Evolutionary conservation across 2,797 vertebrate species (phyloP).

Genomic region (Chiroxiphia lanceolata): DNA sequence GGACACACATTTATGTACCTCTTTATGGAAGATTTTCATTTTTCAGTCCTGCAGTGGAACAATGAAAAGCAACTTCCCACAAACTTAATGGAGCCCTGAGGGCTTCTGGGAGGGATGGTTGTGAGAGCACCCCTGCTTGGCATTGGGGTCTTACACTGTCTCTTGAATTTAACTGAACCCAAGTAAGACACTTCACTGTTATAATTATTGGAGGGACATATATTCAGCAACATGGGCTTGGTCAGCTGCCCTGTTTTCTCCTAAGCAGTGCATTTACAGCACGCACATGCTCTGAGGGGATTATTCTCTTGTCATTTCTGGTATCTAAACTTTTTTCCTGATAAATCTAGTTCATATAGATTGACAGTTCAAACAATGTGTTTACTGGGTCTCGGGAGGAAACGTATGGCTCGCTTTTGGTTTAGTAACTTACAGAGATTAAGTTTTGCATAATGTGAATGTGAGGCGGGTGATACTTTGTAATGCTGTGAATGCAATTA

Average conservation of each 20-base stretch:
- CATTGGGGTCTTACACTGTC: not conserved
- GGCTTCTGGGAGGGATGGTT: not conserved
- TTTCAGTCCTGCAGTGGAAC: not conserved
- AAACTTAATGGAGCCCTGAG: not conserved
- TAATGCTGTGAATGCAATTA: slow-evolving; percentile 69
- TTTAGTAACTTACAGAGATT: slow-evolving; percentile 57
- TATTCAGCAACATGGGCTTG: slow-evolving; percentile 43
- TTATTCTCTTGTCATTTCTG: slow-evolving; percentile 56
- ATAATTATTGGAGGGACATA: not conserved
- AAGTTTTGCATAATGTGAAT: slow-evolving; percentile 73
- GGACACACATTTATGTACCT: not conserved
- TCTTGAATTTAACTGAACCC: not conserved
- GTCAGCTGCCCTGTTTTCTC: slow-evolving; percentile 51
- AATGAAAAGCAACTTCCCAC: not conserved
- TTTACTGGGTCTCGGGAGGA: slow-evolving; percentile 43
- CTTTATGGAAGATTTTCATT: not conserved
- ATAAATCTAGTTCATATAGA: slow-evolving; percentile 62
- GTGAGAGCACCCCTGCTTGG: not conserved
- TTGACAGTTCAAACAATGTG: slow-evolving; percentile 57
- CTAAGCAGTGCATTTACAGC: slow-evolving; percentile 56
- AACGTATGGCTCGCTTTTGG: slow-evolving; percentile 20
- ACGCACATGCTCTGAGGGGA: not conserved
- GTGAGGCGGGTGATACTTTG: slow-evolving; percentile 47
- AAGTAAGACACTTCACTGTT: not conserved
- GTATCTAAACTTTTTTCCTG: slow-evolving; percentile 40